Conservation (phyloP, 1,140 invertebrate species). For the Holotrichia oblita region DNA sequence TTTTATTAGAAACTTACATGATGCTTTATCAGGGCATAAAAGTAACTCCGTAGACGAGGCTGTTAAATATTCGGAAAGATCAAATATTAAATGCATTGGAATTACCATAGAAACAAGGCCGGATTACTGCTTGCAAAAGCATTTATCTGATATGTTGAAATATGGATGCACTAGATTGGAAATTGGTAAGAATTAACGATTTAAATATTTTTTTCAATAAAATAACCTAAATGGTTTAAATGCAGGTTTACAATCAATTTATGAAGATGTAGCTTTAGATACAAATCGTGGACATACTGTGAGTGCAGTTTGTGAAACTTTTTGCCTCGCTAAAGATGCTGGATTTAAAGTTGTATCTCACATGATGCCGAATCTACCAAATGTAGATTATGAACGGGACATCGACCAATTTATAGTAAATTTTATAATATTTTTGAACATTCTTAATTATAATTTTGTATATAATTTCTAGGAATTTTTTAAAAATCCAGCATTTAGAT, state of each 20-base stretch:
- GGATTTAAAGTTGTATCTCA: constrained; percentile 99
- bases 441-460: background rate
- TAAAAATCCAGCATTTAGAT: constrained; percentile 96
- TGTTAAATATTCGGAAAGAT: constrained; percentile 94
- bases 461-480: constrained; percentile 87
- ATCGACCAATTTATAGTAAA: constrained; percentile 92
- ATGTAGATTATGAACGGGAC: constrained; percentile 96
- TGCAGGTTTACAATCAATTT: constrained; percentile 94
- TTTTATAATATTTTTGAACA: background rate
- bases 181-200: constrained; percentile 53
- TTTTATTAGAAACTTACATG: constrained; percentile 98
- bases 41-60: constrained; percentile 93
- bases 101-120: constrained; percentile 99
- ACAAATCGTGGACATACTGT: constrained; percentile 96
- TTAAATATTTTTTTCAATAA: constrained; percentile 70
- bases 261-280: constrained; percentile 97
- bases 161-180: constrained; percentile 85
- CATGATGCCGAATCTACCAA: constrained; percentile 99
- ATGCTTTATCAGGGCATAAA: constrained; percentile 95
- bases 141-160: constrained; percentile 95
- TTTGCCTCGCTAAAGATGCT: constrained; percentile 97
- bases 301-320: constrained; percentile 95
- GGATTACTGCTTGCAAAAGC: constrained; percentile 97
- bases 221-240: constrained; percentile 18
- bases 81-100: constrained; percentile 97